Conservation (phyloP, 2,113 vertebrate species). For the Clarias magur region DNA sequence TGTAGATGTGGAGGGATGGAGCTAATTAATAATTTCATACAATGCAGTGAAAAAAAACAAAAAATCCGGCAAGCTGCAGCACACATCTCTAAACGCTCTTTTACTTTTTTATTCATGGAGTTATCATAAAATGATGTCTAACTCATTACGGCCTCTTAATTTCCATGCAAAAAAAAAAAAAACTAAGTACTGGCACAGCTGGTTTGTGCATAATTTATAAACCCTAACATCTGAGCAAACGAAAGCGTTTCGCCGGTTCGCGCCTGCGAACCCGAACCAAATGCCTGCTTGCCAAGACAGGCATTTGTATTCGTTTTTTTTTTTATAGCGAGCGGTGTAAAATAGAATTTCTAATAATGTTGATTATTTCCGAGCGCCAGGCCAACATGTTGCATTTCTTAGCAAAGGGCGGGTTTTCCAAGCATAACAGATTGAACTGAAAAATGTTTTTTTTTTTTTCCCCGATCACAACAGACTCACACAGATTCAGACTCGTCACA, state of each 20-base stretch:
- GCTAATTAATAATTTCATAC: slow-evolving; percentile 15
- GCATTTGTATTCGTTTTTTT: slow-evolving; percentile 65
- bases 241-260: slow-evolving; percentile 60
- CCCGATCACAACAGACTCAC: slow-evolving; percentile 17
- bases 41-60: slow-evolving; percentile 13
- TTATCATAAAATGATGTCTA: slow-evolving; percentile 12
- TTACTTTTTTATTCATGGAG: not conserved
- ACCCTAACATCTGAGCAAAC: slow-evolving; percentile 68
- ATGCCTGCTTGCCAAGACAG: slow-evolving; percentile 54
- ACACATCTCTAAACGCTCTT: not conserved
- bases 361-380: slow-evolving; percentile 58
- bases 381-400: slow-evolving; percentile 59
- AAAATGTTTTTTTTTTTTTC: slow-evolving; percentile 42
- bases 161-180: slow-evolving; percentile 55
- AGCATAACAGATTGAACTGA: slow-evolving; percentile 52
- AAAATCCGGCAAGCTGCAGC: not conserved
- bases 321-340: slow-evolving; percentile 53
- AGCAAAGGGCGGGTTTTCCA: slow-evolving; percentile 55
- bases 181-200: slow-evolving; percentile 69
- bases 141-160: slow-evolving; percentile 31
- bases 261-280: slow-evolving; percentile 53
- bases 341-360: slow-evolving; percentile 62
- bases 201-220: slow-evolving; percentile 71
- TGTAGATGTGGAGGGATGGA: not conserved
- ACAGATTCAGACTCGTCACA: not conserved